phyloP scores from a whole-genome alignment of 2,888 invertebrate species.

The Volucella bombylans region DNA sequence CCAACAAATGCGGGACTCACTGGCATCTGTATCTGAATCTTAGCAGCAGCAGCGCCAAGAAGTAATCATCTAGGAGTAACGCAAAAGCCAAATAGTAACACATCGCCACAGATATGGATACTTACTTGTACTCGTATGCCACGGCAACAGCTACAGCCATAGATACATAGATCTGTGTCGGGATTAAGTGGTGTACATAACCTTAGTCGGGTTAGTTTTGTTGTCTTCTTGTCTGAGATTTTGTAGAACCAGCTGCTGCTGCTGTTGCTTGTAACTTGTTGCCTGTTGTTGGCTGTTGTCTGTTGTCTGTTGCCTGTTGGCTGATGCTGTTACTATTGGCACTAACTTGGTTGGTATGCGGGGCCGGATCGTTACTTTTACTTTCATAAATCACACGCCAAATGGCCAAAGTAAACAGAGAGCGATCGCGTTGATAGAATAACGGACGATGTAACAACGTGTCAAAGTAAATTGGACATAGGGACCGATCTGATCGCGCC shows the following conservation, averaged over 20 bases:
- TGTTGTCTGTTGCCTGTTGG: no score
- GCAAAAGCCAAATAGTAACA: slow-evolving; percentile 65
- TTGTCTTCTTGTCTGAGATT: slow-evolving; percentile 72
- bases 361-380: slow-evolving; percentile 71
- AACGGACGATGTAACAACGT: slow-evolving; percentile 64
- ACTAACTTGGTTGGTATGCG: slow-evolving; percentile 14
- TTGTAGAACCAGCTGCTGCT: slow-evolving; percentile 72
- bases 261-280: slow-evolving; percentile 40
- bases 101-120: slow-evolving; percentile 42
- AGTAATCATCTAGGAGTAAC: slow-evolving; percentile 56
- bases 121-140: no score
- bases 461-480: slow-evolving; percentile 72
- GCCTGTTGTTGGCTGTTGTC: no score
- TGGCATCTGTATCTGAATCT: slow-evolving; percentile 54
- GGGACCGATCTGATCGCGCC: slow-evolving; percentile 41
- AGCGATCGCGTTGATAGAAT: slow-evolving; percentile 55
- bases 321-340: not conserved
- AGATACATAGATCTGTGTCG: slow-evolving; percentile 57
- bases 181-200: slow-evolving; percentile 75
- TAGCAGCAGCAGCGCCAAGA: slow-evolving; percentile 44
- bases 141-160: no score
- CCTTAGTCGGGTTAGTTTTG: slow-evolving; percentile 73
- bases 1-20: slow-evolving; percentile 29
- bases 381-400: slow-evolving; percentile 75
- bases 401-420: slow-evolving; percentile 58